A percentile compares a stretch with the other conserved stretches of the same genome.
phyloP scores from a whole-genome alignment of 2,797 vertebrate genomes.

The Chromobotia macracanthus region DNA sequence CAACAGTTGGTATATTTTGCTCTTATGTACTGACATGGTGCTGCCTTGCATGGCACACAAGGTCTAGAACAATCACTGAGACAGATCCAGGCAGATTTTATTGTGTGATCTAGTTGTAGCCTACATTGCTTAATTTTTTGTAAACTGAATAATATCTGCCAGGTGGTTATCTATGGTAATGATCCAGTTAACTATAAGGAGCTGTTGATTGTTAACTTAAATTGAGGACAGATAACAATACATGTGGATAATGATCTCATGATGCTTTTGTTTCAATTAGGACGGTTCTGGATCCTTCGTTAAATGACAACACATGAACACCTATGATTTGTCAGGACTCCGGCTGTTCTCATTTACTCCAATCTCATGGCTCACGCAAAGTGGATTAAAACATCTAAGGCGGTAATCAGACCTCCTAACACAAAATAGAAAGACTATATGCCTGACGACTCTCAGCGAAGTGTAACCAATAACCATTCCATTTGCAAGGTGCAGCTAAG shows the following conservation, averaged over 20 bases:
- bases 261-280: slow-evolving; percentile 38
- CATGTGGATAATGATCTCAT: slow-evolving; percentile 36
- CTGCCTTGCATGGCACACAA: background rate
- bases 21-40: background rate
- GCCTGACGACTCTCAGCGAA: slow-evolving; percentile 44
- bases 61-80: background rate
- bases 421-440: slow-evolving; percentile 50
- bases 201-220: slow-evolving; percentile 22
- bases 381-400: slow-evolving; percentile 58
- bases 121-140: background rate
- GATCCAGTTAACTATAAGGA: slow-evolving; percentile 26
- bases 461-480: slow-evolving; percentile 59
- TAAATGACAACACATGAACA: background rate
- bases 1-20: slow-evolving; percentile 1
- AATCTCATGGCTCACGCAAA: slow-evolving; percentile 41
- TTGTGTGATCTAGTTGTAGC: background rate
- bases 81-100: background rate
- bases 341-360: slow-evolving; percentile 9
- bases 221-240: slow-evolving; percentile 1
- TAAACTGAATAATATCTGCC: slow-evolving; percentile 5
- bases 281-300: slow-evolving; percentile 22
- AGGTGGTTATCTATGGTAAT: slow-evolving; percentile 18
- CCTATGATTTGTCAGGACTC: slow-evolving; percentile 27
- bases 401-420: slow-evolving; percentile 49
- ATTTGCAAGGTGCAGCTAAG: slow-evolving; percentile 56